A percentile compares a stretch with the other conserved stretches of the same genome.
Evolutionary conservation across 2,797 vertebrate genomes (phyloP).

Genomic region (Onychomys leucogaster): DNA sequence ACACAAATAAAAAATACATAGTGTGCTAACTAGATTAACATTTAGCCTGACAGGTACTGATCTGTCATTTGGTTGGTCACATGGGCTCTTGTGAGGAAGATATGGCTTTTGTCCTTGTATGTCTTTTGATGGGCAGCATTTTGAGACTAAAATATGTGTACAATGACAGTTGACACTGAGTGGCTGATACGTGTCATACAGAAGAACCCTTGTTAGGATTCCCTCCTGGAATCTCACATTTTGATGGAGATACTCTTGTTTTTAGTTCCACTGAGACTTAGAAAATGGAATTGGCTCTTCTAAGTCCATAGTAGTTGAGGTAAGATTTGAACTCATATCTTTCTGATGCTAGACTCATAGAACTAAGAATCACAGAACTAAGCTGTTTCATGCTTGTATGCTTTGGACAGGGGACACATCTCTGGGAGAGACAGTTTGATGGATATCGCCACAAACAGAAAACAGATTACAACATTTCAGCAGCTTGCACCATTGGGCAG

Average conservation of each 20-base stretch:
- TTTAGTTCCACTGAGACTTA: not conserved
- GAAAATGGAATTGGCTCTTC: not conserved
- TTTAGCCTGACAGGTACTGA: not conserved
- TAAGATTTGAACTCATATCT: not conserved
- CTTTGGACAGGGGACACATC: not conserved
- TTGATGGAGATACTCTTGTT: not conserved
- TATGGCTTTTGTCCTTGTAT: not conserved
- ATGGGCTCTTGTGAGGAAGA: not conserved
- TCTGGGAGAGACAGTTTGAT: not conserved
- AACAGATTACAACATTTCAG: not conserved
- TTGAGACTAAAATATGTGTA: not conserved
- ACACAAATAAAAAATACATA: not conserved
- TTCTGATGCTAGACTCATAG: not conserved
- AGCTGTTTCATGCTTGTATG: not conserved
- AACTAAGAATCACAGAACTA: not conserved
- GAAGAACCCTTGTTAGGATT: not conserved
- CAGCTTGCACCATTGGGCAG: not conserved
- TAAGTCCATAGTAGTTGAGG: not conserved
- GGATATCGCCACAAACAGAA: not conserved
- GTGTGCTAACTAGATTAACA: not conserved
- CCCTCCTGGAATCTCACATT: not conserved
- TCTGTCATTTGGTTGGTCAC: not conserved
- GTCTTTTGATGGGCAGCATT: not conserved
- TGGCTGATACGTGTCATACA: not conserved
- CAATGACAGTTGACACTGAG: not conserved